Evolutionary conservation across 2,888 invertebrate genomes (phyloP), one percentile per base, ranked within the genome.

Genomic region (Chymomyza caudatula): DNA sequence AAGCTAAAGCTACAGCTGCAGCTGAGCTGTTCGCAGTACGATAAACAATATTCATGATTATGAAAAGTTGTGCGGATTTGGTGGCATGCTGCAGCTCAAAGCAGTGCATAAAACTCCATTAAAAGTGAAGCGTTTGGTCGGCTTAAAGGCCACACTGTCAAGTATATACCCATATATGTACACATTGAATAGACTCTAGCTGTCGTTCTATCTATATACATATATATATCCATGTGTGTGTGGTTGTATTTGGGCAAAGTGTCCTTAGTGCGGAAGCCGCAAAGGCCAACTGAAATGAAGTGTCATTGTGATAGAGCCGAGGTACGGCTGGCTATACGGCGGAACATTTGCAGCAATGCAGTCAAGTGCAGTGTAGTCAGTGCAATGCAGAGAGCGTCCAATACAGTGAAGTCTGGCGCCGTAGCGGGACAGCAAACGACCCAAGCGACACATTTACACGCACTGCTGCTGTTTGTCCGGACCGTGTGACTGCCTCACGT

Each of bases 211-310:
- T 47, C n/a, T 17, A 15, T 47, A 15, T 44, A n/a, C n/a, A 2
- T 15, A 5, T 5, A 5, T 47, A 3, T 47, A 5, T 47, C 22
- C 11, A 20, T 22, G 20, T 2, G 2, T 17, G 20, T 13, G 20
- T 17, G 20, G 5, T 4, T 54, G 25, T 49, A 61, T 72, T 73
- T 70, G 69, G 83, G 67, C 67, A 56, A n/a, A 65, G 70, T 70
- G 70, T 77, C 60, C 69, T 71, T 77, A 20, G 13, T n/a, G 23
- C 20, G 53, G 23, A 22, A 53, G 80, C 71, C 65, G 69, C 71
- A 77, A 73, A 83, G 83, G 73, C 85, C 85, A 80, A 83, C 83
- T 75, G 84, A 85, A 81, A 81, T 81, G 84, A 80, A 85, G 80
- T 81, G 84, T 85, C 86, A 81, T 83, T 85, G 85, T 85, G 80